These are phyloP conservation scores for Leptinotarsa peninsularis DNA, from an alignment of 2,888 invertebrate species.

Conservation along the genomic window DNA sequence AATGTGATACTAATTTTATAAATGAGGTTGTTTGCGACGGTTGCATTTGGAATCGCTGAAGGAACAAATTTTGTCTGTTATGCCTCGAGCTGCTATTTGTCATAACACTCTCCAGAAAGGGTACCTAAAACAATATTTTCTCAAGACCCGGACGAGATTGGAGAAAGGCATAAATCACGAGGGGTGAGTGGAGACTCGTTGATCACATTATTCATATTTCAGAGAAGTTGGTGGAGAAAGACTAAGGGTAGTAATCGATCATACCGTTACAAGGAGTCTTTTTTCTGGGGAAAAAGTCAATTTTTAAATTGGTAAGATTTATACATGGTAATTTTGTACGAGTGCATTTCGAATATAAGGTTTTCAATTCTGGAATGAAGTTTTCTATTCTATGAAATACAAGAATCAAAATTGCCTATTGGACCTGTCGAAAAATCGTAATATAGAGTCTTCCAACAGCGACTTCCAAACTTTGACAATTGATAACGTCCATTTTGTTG, in stretches of 20 bases:
- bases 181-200: background rate
- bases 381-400: too few relatives aligned
- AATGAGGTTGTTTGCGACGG: slow-evolving; percentile 21
- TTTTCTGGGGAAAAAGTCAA: background rate
- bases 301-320: background rate
- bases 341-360: background rate
- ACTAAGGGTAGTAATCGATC: background rate
- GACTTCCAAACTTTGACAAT: too few relatives aligned
- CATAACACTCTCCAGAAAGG: slow-evolving; percentile 15
- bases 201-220: slow-evolving; percentile 10
- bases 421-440: too few relatives aligned
- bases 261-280: background rate
- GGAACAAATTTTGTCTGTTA: slow-evolving; percentile 10
- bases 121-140: slow-evolving; percentile 28
- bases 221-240: background rate
- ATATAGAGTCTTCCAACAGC: too few relatives aligned
- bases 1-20: slow-evolving; percentile 30
- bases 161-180: slow-evolving; percentile 3
- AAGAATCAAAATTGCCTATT: too few relatives aligned
- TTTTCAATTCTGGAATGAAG: too few relatives aligned
- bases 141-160: slow-evolving; percentile 3
- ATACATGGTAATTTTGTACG: background rate
- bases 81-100: slow-evolving; percentile 24
- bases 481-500: too few relatives aligned
- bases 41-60: slow-evolving; percentile 3